phyloP scores from a whole-genome alignment of 2,113 vertebrate genomes.

The Oplegnathus fasciatus region DNA sequence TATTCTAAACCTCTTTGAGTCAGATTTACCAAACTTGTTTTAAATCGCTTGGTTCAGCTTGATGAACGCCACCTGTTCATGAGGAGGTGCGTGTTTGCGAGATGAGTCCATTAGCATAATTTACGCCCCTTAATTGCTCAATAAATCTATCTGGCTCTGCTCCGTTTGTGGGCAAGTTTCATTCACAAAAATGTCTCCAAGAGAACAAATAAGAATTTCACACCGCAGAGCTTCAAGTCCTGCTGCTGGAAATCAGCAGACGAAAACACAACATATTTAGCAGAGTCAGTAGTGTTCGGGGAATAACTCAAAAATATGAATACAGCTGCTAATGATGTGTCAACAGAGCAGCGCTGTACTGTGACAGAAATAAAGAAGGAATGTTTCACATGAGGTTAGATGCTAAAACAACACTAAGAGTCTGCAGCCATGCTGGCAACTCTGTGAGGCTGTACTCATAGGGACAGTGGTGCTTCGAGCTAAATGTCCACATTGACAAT shows the following conservation, averaged over 20 bases:
- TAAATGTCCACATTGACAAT: neutral
- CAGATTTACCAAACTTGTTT: neutral
- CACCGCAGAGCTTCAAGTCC: neutral
- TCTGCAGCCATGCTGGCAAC: too few species aligned
- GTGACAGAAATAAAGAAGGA: too few species aligned
- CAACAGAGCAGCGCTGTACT: too few species aligned
- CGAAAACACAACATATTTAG: neutral
- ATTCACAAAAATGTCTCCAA: neutral
- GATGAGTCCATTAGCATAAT: too few species aligned
- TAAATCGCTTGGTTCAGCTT: neutral
- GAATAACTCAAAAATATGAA: neutral
- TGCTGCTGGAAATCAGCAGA: neutral
- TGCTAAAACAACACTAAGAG: too few species aligned
- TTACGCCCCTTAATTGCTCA: too few species aligned
- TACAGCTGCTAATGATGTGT: neutral
- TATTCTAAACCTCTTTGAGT: neutral
- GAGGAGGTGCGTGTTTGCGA: neutral
- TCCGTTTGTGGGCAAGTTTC: neutral
- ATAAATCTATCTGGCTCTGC: too few species aligned
- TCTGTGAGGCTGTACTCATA: too few species aligned
- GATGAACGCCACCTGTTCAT: neutral
- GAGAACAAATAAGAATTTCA: neutral
- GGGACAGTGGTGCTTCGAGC: too few species aligned
- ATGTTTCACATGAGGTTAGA: too few species aligned
- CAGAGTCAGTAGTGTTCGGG: neutral